A percentile compares a stretch with the other conserved stretches of the same genome.
Evolutionary conservation across 2,797 vertebrate genomes (phyloP).

Genomic region (Selene dorsalis): DNA sequence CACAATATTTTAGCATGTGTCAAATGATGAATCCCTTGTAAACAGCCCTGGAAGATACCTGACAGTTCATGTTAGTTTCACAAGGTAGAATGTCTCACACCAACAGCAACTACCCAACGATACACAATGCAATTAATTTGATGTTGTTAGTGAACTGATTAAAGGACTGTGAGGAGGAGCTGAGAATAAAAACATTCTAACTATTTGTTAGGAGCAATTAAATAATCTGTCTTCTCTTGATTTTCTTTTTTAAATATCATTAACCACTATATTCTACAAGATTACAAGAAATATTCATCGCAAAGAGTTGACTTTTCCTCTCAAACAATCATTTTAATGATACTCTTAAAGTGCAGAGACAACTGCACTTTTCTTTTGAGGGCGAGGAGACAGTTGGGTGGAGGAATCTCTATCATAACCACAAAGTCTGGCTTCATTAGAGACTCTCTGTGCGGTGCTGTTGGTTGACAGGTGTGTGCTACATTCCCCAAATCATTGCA

Average conservation of each 20-base stretch:
- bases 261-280: neutral
- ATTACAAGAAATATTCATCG: neutral
- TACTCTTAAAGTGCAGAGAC: neutral
- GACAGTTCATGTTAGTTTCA: constrained; percentile 34
- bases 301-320: neutral
- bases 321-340: neutral
- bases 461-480: constrained; percentile 59
- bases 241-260: constrained; percentile 9
- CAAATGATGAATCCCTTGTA: constrained; percentile 25
- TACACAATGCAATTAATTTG: constrained; percentile 25
- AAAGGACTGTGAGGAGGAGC: neutral
- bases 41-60: constrained; percentile 41
- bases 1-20: constrained; percentile 8
- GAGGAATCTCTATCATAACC: constrained; percentile 54
- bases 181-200: constrained; percentile 1
- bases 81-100: constrained; percentile 9
- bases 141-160: constrained; percentile 3
- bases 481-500: constrained; percentile 64
- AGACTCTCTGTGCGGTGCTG: constrained; percentile 33
- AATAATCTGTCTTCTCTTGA: neutral
- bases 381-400: neutral
- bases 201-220: constrained; percentile 27
- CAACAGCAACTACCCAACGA: constrained; percentile 23
- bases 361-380: neutral
- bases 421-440: constrained; percentile 49